These are phyloP conservation scores for Rana temporaria DNA, from an alignment of 2,113 vertebrate species.

Conservation along the genomic window DNA sequence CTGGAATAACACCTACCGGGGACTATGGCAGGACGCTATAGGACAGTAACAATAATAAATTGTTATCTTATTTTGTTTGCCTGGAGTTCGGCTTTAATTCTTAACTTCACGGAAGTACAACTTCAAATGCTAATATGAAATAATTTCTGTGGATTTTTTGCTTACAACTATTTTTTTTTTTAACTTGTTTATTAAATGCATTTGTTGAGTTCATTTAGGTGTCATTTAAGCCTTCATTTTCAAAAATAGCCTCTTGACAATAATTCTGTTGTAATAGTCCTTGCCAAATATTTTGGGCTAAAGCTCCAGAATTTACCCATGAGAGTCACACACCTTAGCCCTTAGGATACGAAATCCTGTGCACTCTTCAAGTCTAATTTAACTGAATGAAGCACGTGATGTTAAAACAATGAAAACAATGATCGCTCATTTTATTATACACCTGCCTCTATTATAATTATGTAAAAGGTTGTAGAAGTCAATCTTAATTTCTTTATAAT, in stretches of 20 bases:
- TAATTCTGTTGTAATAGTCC: neutral
- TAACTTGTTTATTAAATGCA: too few relatives aligned
- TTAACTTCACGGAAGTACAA: too few relatives aligned
- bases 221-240: neutral
- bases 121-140: too few relatives aligned
- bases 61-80: too few relatives aligned
- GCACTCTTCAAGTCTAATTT: constrained; percentile 18
- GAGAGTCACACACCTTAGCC: constrained; percentile 37
- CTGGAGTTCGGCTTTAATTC: too few relatives aligned
- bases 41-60: too few relatives aligned
- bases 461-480: constrained; percentile 23
- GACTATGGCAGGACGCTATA: too few relatives aligned
- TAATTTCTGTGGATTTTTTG: too few relatives aligned
- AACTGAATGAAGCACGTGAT: neutral
- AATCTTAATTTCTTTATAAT: neutral
- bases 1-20: too few relatives aligned
- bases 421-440: constrained; percentile 2
- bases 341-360: constrained; percentile 12
- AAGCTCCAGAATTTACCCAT: constrained; percentile 30
- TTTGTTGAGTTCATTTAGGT: constrained; percentile 17
- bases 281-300: constrained; percentile 33
- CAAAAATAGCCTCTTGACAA: neutral
- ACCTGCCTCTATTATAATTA: neutral
- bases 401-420: constrained; percentile 39
- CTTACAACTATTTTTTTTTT: too few relatives aligned